Percentiles rank a stretch among this genome's conserved stretches.
These are phyloP conservation scores for Grammomys surdaster DNA, from an alignment of 2,113 vertebrate species.

Conservation along the genomic window DNA sequence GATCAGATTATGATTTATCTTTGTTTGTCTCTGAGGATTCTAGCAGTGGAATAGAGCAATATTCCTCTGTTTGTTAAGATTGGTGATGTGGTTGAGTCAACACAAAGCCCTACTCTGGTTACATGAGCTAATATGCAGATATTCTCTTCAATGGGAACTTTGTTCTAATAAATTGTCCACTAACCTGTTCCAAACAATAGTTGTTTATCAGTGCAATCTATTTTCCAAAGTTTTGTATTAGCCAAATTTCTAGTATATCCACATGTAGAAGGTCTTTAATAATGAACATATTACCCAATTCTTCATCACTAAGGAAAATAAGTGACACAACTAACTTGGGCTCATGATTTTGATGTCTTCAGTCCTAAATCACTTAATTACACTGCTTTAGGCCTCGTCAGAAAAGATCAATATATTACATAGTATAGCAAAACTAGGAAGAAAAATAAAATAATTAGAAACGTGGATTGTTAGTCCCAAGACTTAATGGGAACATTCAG, in stretches of 20 bases:
- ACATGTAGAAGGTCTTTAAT: background rate
- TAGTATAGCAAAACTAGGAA: background rate
- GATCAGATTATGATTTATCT: too few relatives aligned
- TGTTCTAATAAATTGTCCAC: too few relatives aligned
- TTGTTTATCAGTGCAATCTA: background rate
- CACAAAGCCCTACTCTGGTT: too few relatives aligned
- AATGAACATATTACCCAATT: background rate
- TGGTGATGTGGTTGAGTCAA: too few relatives aligned
- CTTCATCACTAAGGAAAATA: background rate
- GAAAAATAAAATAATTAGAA: background rate
- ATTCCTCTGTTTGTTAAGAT: too few relatives aligned
- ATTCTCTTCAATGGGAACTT: too few relatives aligned
- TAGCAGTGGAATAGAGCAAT: too few relatives aligned
- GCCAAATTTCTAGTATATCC: background rate
- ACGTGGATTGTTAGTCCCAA: too few relatives aligned
- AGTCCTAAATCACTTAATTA: background rate
- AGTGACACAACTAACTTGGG: background rate
- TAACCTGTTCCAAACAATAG: too few relatives aligned
- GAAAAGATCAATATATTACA: background rate
- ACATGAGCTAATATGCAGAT: too few relatives aligned
- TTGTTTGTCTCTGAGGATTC: too few relatives aligned
- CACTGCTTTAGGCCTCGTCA: background rate
- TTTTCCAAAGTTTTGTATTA: background rate
- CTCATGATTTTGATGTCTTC: background rate
- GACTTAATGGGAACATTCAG: too few relatives aligned